A percentile compares a stretch with the other conserved stretches of the same genome.
Evolutionary conservation across 2,797 vertebrate genomes (phyloP).

Genomic region (Thunnus albacares): DNA sequence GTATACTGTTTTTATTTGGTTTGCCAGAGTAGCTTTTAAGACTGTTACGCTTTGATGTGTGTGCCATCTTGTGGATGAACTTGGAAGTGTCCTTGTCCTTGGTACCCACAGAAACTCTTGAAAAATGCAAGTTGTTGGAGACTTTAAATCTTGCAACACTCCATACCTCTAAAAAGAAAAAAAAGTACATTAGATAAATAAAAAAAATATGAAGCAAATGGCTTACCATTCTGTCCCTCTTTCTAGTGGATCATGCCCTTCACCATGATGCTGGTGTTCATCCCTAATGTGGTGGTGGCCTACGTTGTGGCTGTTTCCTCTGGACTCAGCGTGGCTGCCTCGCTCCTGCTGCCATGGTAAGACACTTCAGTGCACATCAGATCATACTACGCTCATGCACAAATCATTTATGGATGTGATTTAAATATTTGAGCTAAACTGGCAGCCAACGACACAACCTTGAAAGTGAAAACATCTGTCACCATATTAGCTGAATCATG

Average conservation of each 20-base stretch:
- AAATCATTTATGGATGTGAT: not conserved
- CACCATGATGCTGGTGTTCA: conserved; percentile 91
- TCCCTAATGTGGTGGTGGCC: conserved; percentile 91
- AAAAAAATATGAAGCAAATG: not conserved
- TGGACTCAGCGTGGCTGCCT: conserved; percentile 94
- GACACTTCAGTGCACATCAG: conserved; percentile 36
- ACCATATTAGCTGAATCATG: conserved; percentile 4
- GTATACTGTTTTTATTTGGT: conserved; percentile 58
- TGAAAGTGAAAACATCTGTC: conserved; percentile 7
- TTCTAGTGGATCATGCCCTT: conserved; percentile 95
- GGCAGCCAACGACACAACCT: no score
- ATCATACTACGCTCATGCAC: not conserved
- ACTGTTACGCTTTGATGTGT: conserved; percentile 13
- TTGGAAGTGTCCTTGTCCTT: not conserved
- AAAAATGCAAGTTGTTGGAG: not conserved
- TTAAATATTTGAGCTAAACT: conserved; percentile 8
- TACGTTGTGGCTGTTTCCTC: conserved; percentile 93
- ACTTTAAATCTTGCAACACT: no score
- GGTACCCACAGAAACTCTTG: not conserved
- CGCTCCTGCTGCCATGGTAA: conserved; percentile 96
- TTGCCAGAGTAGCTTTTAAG: not conserved
- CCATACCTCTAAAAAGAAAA: no score
- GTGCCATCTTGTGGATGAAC: conserved; percentile 61
- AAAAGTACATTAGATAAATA: no score
- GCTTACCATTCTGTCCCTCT: not conserved